Base-by-base conservation (phyloP, 2,113 vertebrate genomes). In the Xyrauchen texanus region DNA sequence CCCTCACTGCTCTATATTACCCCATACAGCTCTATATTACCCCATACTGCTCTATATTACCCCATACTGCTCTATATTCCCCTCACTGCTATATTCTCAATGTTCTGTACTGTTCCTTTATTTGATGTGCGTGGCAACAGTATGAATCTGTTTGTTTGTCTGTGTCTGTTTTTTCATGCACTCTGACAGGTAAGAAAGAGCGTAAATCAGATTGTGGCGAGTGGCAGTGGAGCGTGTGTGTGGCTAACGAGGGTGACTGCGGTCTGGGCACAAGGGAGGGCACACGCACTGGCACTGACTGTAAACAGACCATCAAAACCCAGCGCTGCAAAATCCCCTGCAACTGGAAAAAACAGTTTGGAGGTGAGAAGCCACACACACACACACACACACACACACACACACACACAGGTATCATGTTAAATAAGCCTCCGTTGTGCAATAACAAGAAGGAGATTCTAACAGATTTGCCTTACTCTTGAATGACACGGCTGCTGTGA, bases 311-410 rank as follows among this genome's bases (percentile, higher is more conserved):
- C 88, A 97, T 97, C 86, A 98, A 98, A 92, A 98, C 96, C n/a
- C 97, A 98, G 80, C 95, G 96, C 86, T 99, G 97, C 86, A 99
- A 99, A 92, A 98, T 99, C 84, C 97, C 97, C 66, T 99, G 97
- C 93, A 98, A 99, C 92, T 99, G 97, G 97, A 99, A 99, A 92
- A 99, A 99, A 88, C 96, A 97, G 76, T 99, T 99, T 82, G 97
- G 97, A 95, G 97, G 97, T 97, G 77, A 90, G 79, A 4, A 53
- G 4, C 7, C 15, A 61, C n/a, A 42, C 16, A 57, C 5, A 74
- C 53, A 65, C 12, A 67, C 16, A 46, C 47, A 78, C 11, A 57
- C 60, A 47, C 66, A 69, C 49, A 55, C 6, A 68, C 15, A 52
- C 7, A 34, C 51, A 7, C 42, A 72, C 45, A 67, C 42, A 11